Evolutionary conservation across 2,888 invertebrate genomes (phyloP), one percentile per base, ranked within the genome.

Genomic region (Sisyra nigra): DNA sequence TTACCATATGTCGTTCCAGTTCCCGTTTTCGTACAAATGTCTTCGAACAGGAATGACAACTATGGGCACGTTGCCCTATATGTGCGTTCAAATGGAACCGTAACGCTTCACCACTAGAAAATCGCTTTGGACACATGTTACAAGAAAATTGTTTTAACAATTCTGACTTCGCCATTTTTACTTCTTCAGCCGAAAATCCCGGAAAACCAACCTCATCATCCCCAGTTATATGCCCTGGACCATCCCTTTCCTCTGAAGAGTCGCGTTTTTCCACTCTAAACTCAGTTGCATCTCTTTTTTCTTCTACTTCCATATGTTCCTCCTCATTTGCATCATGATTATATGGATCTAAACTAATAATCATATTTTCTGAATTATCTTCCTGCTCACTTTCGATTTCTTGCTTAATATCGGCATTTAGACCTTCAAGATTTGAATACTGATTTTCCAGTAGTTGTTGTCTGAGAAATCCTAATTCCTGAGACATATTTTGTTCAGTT

Each of bases 11-110:
- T 1, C 80, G 66, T 49, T 80, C 79, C 8, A 80, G 58, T 57
- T 82, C 81, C 34, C 80, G 66, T 58, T 80, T 78, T 2, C 80
- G 63, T 29, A 75, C 65, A 54, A 82, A 82, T 6, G 74, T 68
- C 55, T 78, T 79, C 42, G 68, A 71, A 55, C 81, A 82, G 38
- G 76, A 66, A 49, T 70, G 69, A 54, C 81, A 82, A 45, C 68
- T 67, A 54, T 75, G 75, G 1, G 69, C 67, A 46, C 76, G 66
- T 13, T 48, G 47, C n/a, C 62, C 62, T 17, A 65, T 65, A 49
- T 72, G 72, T 48, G 68, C 57, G 15, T 66, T 64, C 35, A 68
- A 67, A 60, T 72, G 72, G 15, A 67, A 40, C 24, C 52, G 49
- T 35, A 54, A 49, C 29, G 51, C 50, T 17, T 55, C 56, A 2